These are phyloP conservation scores for Mellivora capensis DNA, from an alignment of 2,113 vertebrate genomes.

Conservation along the genomic window DNA sequence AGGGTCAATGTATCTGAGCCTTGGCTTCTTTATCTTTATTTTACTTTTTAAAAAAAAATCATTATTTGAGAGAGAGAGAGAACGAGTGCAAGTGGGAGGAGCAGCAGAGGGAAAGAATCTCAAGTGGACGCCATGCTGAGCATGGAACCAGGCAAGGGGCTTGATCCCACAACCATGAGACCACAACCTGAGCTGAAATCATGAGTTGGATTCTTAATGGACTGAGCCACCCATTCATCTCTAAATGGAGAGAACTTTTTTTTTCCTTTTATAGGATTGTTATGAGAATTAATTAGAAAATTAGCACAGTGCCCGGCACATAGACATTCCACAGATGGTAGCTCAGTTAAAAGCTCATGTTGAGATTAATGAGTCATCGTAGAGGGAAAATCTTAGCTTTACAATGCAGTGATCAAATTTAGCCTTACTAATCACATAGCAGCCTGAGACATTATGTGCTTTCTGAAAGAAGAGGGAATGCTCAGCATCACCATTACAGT, in stretches of 20 bases:
- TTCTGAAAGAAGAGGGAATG: not conserved
- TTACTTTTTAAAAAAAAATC: not conserved
- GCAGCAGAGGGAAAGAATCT: not conserved
- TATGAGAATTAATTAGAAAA: not conserved
- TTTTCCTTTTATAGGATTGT: not conserved
- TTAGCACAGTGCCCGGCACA: not conserved
- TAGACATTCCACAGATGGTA: not conserved
- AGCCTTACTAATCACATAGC: not conserved
- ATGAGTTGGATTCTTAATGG: not conserved
- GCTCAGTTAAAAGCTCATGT: not conserved
- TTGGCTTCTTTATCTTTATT: not conserved
- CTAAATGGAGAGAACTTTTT: not conserved
- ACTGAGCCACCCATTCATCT: not conserved
- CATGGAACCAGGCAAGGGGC: not conserved
- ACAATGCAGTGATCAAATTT: not conserved
- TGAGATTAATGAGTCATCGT: not conserved
- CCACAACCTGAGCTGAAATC: not conserved
- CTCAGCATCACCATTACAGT: not conserved
- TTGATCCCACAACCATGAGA: not conserved
- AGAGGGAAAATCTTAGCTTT: not conserved
- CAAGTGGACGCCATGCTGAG: not conserved
- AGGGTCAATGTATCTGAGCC: not conserved
- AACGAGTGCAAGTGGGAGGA: not conserved
- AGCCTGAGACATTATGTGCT: not conserved
- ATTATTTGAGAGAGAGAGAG: not conserved